Evolutionary conservation across 2,888 invertebrate species (phyloP), one percentile per base, ranked within the genome.

Genomic region (Ectemnius lituratus): DNA sequence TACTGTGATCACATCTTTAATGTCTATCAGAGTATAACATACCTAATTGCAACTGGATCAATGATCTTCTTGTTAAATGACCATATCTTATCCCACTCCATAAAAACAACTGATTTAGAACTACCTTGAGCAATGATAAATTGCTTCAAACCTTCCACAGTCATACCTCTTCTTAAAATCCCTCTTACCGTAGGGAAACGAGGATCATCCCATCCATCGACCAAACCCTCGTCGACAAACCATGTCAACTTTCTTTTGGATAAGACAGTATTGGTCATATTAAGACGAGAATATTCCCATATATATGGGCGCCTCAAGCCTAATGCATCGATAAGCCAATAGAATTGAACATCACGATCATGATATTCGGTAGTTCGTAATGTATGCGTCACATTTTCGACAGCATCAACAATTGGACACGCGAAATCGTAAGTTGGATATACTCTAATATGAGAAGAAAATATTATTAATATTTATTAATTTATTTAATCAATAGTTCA

Each of bases 31-130:
- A 11, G 8, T 27, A 0, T 47, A n/a, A 56, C 49, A 91, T 95
- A 99, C 59, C 99, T 94, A 5, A 98, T 97, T 0, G 98, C 98
- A 83, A 98, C 93, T 0, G 99, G 98, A 92, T 99, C 99, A 78
- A 99, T 98, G 1, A 98, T 96, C 94, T 99, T 99, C 91, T 99
- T 99, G 90, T 99, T 99, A 88, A 99, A 97, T 13, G 99, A 95
- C 99, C 99, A 99, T 84, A 99, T 99, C 92, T 99, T 99, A 91
- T 99, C 99, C 99, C 99, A 99, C 91, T 99, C 98, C 99, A 99
- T 99, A 91, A 98, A 97, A 2, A 99, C 99, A 6, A 99, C 98
- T 0, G 98, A 97, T 73, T 97, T 94, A 62, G 98, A 99, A 62
- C 99, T 98, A 67, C 99, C 99, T 93, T 98, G 99, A 14, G 99